Percentiles rank a stretch among this genome's conserved stretches.
These are phyloP conservation scores for Cantharis flavilabris DNA, from an alignment of 2,888 invertebrate genomes.

Conservation along the genomic window DNA sequence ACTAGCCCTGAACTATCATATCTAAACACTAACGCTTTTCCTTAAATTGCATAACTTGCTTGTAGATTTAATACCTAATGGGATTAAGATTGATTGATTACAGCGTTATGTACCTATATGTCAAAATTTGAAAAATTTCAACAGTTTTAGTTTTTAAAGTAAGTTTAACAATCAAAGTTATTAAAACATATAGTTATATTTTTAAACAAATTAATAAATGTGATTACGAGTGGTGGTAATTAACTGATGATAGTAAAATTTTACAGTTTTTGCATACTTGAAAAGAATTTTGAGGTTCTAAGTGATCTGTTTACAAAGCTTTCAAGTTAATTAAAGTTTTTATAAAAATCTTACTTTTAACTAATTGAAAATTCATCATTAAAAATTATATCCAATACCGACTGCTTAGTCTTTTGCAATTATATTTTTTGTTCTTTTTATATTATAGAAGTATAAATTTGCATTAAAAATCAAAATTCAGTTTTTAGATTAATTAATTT, in stretches of 20 bases:
- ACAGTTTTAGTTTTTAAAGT: neutral
- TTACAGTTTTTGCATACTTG: neutral
- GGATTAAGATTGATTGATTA: neutral
- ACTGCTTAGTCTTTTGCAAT: neutral
- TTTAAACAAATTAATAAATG: neutral
- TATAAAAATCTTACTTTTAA: neutral
- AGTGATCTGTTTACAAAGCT: neutral
- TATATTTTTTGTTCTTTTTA: neutral
- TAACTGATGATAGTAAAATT: neutral
- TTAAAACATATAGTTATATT: neutral
- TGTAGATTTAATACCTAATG: neutral
- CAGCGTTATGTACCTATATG: neutral
- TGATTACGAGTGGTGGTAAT: neutral
- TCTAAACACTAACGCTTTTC: neutral
- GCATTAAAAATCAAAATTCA: neutral
- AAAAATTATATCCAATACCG: neutral
- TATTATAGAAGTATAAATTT: neutral
- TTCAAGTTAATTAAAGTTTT: neutral
- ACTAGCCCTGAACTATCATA: neutral
- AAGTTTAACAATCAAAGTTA: neutral
- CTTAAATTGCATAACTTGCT: neutral
- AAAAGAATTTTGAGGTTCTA: neutral
- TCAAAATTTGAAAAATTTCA: neutral
- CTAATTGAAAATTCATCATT: neutral
- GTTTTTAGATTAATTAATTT: neutral